Conservation (phyloP, 2,113 vertebrate species). For the Coptodon bakossiorum region DNA sequence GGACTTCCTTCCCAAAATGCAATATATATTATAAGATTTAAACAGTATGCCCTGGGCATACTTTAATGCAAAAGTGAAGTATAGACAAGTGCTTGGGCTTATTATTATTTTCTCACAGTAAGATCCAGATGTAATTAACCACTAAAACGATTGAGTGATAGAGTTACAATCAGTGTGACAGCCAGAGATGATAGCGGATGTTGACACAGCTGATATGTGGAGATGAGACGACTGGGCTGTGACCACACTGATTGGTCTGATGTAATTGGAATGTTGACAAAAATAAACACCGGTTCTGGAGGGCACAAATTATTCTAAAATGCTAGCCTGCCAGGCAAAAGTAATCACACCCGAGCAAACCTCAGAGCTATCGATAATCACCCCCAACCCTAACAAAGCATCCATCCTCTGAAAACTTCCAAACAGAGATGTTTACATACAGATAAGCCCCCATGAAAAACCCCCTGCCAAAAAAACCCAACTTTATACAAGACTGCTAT, state of each 20-base stretch:
- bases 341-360: conserved; percentile 43
- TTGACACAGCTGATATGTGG: conserved; percentile 62
- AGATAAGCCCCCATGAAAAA: conserved; percentile 38
- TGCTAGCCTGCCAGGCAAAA: conserved; percentile 31
- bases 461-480: conserved; percentile 2
- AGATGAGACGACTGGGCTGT: conserved; percentile 59
- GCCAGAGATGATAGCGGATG: conserved; percentile 49
- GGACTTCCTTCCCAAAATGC: conserved; percentile 17
- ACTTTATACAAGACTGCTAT: conserved; percentile 13
- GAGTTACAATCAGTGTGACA: conserved; percentile 58
- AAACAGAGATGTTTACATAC: conserved; percentile 57
- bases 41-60: not conserved
- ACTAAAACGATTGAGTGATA: conserved; percentile 53
- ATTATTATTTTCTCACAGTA: conserved; percentile 33
- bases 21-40: conserved; percentile 23
- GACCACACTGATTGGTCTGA: conserved; percentile 64
- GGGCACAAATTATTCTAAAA: conserved; percentile 51
- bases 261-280: conserved; percentile 65
- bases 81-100: conserved; percentile 3
- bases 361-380: conserved; percentile 45
- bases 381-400: not conserved
- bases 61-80: conserved; percentile 9
- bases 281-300: conserved; percentile 58
- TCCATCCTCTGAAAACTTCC: not conserved
- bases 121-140: conserved; percentile 48